Base-by-base conservation (phyloP, 2,888 invertebrate genomes). In the Caenorhabditis macrosperma region DNA sequence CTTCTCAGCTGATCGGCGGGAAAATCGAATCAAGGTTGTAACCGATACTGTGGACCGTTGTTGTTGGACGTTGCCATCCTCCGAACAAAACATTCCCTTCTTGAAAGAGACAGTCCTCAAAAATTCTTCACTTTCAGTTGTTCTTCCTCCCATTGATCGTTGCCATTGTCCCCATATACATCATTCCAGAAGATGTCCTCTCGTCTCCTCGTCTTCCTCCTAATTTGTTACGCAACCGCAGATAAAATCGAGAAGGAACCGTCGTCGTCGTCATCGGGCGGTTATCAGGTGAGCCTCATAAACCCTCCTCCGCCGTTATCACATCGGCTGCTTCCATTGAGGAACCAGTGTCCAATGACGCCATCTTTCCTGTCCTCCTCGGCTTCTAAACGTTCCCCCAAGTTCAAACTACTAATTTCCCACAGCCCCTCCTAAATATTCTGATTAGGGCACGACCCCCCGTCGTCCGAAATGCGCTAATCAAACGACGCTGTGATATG, bases 371-470 rank as follows among this genome's bases (percentile, higher is more conserved):
- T 28, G 61, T 59, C 24, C 26, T 17, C 9, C n/a, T 24, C 44
- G 63, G 7, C n/a, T 15, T 35, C 22, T 5, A 52, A 64, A 26
- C 22, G 50, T 69, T 59, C n/a, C 12, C 22, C 12, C 59, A 60
- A 71, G 63, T 72, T 64, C 72, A 64, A 72, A 72, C 64, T 48
- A 64, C 64, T 72, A 72, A 38, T 28, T 72, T 72, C 64, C 64
- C 72, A 61, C 35, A 55, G 38, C 38, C 50, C 50, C 24, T 2
- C 12, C 38, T 38, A 28, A 72, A 72, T 72, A 64, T 64, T 48
- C 57, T 46, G 35, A 60, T 52, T 69, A 57, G 61, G 61, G 57
- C 69, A 60, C 44, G 69, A 61, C 52, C 57, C n/a, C n/a, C n/a
- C n/a, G n/a, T n/a, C n/a, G n/a, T n/a, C n/a, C 50, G 28, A 48